Evolutionary conservation across 2,888 invertebrate genomes (phyloP).

Genomic region (Fragum whitleyi): DNA sequence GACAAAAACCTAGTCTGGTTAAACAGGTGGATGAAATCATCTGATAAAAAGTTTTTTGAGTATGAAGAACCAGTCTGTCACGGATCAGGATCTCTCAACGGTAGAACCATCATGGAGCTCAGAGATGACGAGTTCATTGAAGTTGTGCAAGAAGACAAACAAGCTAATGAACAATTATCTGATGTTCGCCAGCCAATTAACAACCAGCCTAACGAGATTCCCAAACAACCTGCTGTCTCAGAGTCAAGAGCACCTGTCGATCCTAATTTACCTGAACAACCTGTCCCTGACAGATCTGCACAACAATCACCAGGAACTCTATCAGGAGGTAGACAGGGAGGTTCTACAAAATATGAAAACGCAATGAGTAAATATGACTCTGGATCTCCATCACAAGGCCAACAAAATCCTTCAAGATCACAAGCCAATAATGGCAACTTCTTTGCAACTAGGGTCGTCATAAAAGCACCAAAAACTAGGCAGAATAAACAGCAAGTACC

Average conservation of each 20-base stretch:
- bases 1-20: conserved; percentile 84
- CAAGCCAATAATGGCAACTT: background rate
- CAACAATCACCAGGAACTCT: background rate
- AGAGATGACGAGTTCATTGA: conserved; percentile 64
- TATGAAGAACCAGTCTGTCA: conserved; percentile 85
- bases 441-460: conserved; percentile 39
- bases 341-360: conserved; percentile 15
- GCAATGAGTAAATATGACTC: background rate
- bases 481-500: background rate
- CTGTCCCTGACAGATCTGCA: background rate
- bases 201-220: background rate
- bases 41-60: conserved; percentile 85
- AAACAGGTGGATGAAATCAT: conserved; percentile 88
- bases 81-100: conserved; percentile 77
- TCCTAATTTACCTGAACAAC: background rate
- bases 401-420: background rate
- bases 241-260: background rate
- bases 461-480: conserved; percentile 35
- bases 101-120: conserved; percentile 74
- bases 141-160: background rate
- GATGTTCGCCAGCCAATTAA: background rate
- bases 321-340: background rate
- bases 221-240: background rate
- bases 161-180: background rate
- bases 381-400: background rate